phyloP scores from a whole-genome alignment of 2,797 vertebrate species.

The Picus viridis region DNA sequence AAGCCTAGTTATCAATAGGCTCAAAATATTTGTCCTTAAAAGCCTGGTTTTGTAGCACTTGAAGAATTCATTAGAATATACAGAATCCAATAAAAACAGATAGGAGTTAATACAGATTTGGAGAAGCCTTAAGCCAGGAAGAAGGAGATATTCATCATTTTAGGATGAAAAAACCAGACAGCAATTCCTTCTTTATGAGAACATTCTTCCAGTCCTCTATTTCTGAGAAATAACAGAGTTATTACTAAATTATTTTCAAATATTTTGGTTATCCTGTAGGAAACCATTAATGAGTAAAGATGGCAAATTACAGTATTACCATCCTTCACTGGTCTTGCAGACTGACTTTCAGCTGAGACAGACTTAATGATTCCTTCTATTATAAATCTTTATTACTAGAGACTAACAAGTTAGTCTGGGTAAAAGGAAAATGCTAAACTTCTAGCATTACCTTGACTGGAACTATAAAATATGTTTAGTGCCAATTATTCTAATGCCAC shows the following conservation, averaged over 20 bases:
- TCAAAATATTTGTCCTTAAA: conserved; percentile 37
- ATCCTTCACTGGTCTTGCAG: not conserved
- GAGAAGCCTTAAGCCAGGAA: conserved; percentile 21
- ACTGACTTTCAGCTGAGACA: not conserved
- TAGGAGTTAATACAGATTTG: conserved; percentile 2
- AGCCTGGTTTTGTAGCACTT: not conserved
- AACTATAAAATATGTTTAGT: not conserved
- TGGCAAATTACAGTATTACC: not conserved
- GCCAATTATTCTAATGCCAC: not conserved
- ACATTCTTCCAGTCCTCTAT: conserved; percentile 10
- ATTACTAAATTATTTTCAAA: conserved; percentile 29
- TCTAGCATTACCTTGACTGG: not conserved
- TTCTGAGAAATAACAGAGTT: not conserved
- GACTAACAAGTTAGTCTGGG: not conserved
- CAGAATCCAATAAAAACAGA: conserved; percentile 32
- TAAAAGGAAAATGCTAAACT: not conserved
- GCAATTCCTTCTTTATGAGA: not conserved
- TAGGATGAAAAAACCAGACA: not conserved
- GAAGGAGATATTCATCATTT: conserved; percentile 26
- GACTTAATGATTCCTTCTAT: not conserved
- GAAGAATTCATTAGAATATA: conserved; percentile 16
- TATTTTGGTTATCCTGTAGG: not conserved
- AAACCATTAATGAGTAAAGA: conserved; percentile 7
- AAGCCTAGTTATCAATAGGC: conserved; percentile 2
- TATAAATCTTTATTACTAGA: not conserved